Evolutionary conservation across 2,797 vertebrate species (phyloP), one percentile per base, ranked within the genome.

Genomic region (Thripadectes ignobilis): DNA sequence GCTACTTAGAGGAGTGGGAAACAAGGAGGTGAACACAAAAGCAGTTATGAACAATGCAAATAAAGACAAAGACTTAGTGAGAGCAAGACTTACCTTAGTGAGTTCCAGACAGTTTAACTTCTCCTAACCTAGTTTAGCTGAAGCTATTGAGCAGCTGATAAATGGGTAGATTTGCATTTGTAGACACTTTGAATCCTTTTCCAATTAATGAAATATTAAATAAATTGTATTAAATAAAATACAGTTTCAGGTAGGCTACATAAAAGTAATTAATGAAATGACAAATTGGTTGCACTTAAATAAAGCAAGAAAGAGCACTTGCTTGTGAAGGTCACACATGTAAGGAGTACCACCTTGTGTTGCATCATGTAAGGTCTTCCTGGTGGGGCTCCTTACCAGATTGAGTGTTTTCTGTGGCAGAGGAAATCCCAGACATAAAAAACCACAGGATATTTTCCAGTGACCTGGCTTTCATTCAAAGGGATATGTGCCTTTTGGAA

Each of bases 101-200:
- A 63, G 24, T 79, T 93, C 91, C 97, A 97, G 68, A 72, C 32
- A 82, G 59, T 83, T 97, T 91, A 95, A 92, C 81, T 96, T 79
- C 89, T 97, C 87, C 88, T 96, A 96, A 94, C 75, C 81, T 92
- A 82, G 92, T 95, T 97, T 85, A 94, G 86, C 90, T 95, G 85
- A 76, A 94, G 78, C 78, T 95, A 54, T 84, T 94, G 96, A 89
- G 87, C 92, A 95, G 93, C 74, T 92, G 89, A 77, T 58, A 77
- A 97, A 78, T 92, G 95, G 85, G 81, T 73, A 86, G 82, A 87
- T 73, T 85, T 91, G 89, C 83, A 85, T 89, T 63, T 61, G 51
- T 74, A 57, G 78, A 54, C 79, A 95, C 57, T 63, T 83, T 69
- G 63, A 96, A 92, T 76, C 36, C 43, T 97, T 91, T 89, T 94